Base-by-base conservation (phyloP, 2,797 vertebrate genomes). In the Anisognathus igniventris region DNA sequence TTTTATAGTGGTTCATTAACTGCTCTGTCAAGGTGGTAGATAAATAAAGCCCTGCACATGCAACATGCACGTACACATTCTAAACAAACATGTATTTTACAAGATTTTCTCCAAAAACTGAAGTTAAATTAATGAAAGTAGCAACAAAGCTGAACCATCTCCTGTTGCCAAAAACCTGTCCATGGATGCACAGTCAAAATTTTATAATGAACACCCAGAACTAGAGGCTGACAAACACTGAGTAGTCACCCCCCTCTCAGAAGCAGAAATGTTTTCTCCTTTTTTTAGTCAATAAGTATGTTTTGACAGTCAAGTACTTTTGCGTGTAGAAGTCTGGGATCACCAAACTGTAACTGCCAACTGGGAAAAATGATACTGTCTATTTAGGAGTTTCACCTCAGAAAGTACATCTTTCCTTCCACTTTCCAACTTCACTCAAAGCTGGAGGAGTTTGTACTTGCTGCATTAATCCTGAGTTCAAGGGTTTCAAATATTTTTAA, bases 1-100 rank as follows among this genome's bases (percentile, higher is more conserved):
- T 75, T 42, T 71, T 57, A 39, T 0, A 79, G n/a, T 44, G 16
- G 28, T 54, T 66, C 6, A 1, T 65, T 66, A 39, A 44, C 5
- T 74, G 71, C 53, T 56, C 0, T 28, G 18, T 53, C 24, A 79
- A 73, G 76, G 73, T 28, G 17, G n/a, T 2, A 30, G 48, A 64
- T 60, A 65, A 67, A 77, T 27, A 24, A 73, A 78, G 39, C 53
- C 44, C 3, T 83, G 80, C 31, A 81, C 9, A 21, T 5, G 78
- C 33, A 82, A 42, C 28, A 30, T 17, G 25, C n/a, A 77, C 0
- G 0, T 4, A 48, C 58, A 7, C 3, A 56, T 17, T 33, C 47
- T 56, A 83, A 74, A 40, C 15, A 33, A 64, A 40, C 8, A 22
- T 21, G 1, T 24, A 57, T 61, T 64, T 77, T 66, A 50, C 2